phyloP scores from a whole-genome alignment of 2,113 vertebrate species.

The Pristiophorus japonicus region DNA sequence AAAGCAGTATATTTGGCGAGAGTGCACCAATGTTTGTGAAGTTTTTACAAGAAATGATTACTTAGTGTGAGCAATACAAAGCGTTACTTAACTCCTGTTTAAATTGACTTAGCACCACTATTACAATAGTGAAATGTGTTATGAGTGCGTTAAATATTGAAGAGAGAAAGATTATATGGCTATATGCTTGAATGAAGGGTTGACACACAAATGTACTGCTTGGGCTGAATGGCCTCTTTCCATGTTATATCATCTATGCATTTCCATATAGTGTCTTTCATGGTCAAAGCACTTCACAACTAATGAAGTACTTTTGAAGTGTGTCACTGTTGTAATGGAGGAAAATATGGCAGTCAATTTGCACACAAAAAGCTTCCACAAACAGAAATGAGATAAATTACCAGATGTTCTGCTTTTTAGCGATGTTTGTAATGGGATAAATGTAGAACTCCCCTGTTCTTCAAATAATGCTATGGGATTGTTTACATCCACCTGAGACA shows the following conservation, averaged over 20 bases:
- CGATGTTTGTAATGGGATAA: neutral
- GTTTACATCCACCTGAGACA: neutral
- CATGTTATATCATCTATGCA: too few species aligned
- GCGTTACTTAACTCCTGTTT: neutral
- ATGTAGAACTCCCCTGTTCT: neutral
- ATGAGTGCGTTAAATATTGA: neutral
- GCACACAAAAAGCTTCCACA: neutral
- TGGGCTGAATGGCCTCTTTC: too few species aligned
- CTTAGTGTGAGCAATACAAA: neutral
- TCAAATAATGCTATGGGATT: neutral
- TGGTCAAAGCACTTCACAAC: neutral
- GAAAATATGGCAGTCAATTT: neutral
- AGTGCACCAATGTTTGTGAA: neutral
- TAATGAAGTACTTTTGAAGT: neutral
- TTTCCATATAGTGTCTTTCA: neutral
- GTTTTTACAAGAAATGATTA: neutral
- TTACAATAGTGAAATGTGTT: neutral
- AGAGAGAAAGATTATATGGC: neutral
- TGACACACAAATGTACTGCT: too few species aligned
- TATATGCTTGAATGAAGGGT: neutral
- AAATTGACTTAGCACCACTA: neutral
- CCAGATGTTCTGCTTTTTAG: neutral
- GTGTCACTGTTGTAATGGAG: neutral
- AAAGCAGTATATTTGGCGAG: neutral
- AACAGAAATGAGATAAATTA: neutral